phyloP scores from a whole-genome alignment of 2,888 invertebrate genomes.

The Ellobium chinense region DNA sequence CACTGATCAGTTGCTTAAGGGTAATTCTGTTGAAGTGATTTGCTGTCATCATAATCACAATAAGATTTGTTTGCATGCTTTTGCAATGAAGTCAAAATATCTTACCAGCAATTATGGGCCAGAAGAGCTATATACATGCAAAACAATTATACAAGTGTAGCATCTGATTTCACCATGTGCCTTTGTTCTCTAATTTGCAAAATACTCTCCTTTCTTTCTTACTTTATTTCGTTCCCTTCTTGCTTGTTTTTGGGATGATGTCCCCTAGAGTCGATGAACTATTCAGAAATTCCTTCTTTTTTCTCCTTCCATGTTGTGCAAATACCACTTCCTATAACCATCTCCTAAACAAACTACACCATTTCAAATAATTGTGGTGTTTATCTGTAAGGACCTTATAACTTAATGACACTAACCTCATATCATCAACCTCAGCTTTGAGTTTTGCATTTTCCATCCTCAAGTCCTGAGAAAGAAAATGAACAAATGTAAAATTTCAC shows the following conservation, averaged over 20 bases:
- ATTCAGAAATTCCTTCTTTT: no score
- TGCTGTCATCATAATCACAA: neutral
- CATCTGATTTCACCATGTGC: neutral
- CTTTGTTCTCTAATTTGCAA: neutral
- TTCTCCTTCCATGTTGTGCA: no score
- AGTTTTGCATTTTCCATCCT: constrained; percentile 66
- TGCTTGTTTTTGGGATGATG: no score
- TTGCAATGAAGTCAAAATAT: neutral
- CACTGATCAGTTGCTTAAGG: constrained; percentile 69
- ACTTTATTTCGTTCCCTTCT: no score
- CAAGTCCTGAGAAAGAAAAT: constrained; percentile 57
- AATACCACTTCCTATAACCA: no score
- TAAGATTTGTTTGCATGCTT: no score
- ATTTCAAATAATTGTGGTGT: no score
- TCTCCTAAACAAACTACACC: no score
- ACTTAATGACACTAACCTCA: constrained; percentile 60
- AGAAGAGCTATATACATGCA: neutral
- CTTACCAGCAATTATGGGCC: no score
- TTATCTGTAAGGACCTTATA: no score
- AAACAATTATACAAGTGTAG: neutral
- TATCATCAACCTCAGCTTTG: constrained; percentile 62
- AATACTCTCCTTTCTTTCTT: neutral
- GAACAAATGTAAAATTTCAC: neutral
- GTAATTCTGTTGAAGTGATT: constrained; percentile 54
- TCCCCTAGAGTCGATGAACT: no score